Evolutionary conservation across 2,888 invertebrate genomes (phyloP).

Genomic region (Drosophila mettleri): DNA sequence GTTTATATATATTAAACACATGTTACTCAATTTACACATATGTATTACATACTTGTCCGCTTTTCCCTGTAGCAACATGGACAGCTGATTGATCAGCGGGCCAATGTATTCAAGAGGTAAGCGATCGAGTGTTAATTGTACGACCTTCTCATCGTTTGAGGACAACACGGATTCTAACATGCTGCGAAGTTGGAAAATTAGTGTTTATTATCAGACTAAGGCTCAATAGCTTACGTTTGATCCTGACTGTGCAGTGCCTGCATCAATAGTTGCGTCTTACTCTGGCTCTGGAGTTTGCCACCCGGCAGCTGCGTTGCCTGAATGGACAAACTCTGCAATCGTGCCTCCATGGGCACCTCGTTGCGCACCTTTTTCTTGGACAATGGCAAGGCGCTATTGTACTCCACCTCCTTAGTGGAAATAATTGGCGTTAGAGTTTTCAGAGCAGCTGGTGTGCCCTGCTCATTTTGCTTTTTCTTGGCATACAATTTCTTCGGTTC

Average conservation of each 20-base stretch:
- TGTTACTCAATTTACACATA: not conserved
- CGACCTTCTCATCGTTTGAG: constrained; percentile 88
- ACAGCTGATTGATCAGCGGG: constrained; percentile 90
- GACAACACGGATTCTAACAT: constrained; percentile 91
- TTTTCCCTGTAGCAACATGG: constrained; percentile 88
- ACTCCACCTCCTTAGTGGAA: constrained; percentile 74
- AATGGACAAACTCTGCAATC: constrained; percentile 92
- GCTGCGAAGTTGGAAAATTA: constrained; percentile 77
- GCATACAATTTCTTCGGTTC: constrained; percentile 79
- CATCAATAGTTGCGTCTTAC: constrained; percentile 91
- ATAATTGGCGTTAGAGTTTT: constrained; percentile 80
- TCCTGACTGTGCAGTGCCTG: constrained; percentile 96
- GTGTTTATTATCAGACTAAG: not conserved
- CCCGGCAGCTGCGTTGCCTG: constrained; percentile 83
- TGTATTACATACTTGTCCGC: constrained; percentile 87
- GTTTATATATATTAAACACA: not conserved
- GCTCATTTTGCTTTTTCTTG: constrained; percentile 55
- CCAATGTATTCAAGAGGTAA: constrained; percentile 92
- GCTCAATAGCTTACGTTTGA: constrained; percentile 85
- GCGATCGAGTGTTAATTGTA: constrained; percentile 90
- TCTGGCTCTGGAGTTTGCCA: constrained; percentile 87
- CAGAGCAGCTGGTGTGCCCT: constrained; percentile 49
- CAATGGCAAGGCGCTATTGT: constrained; percentile 73
- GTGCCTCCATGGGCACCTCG: constrained; percentile 90
- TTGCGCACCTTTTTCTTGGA: constrained; percentile 77